Evolutionary conservation across 2,113 vertebrate genomes (phyloP), one percentile per base, ranked within the genome.

Genomic region (Phyllopteryx taeniolatus): DNA sequence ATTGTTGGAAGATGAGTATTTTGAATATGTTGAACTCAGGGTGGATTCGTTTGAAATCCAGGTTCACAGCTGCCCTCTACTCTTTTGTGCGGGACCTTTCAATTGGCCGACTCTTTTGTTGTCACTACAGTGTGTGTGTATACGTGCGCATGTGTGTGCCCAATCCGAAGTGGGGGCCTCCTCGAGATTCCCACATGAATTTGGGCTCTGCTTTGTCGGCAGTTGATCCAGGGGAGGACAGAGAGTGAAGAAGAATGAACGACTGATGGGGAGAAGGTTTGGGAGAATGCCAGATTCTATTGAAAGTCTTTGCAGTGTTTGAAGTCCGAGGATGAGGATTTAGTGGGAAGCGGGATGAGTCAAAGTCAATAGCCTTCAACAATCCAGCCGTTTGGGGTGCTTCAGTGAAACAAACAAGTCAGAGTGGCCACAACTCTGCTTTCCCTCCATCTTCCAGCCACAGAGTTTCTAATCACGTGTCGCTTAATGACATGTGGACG

Each of bases 281-380:
- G 89, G 86, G 88, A 83, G 77, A 82, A 80, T 76, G 89, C 90
- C 91, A 91, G 89, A 47, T 75, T 83, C 89, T 83, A 79, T 87
- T 89, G 78, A 89, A 83, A 86, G 85, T 86, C 81, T 85, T 83
- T 79, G 75, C 73, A 79, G 81, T 39, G 83, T 91, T 91, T 90
- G 87, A 91, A 92, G 90, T 90, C 81, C 76, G 86, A 85, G 80
- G 87, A 87, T 85, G 79, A 87, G 88, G 89, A 87, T 90, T 91
- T 89, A 81, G 83, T 74, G 83, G 80, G 83, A 87, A 79, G 87
- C 75, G 59, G 89, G 90, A 89, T 91, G 89, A 90, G 87, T 89
- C 81, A 77, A 85, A 89, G 86, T 91, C 88, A 89, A 85, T 87
- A 84, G 87, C 74, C 83, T 68, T 77, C 81, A 78, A 88, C 84